Base-by-base conservation (phyloP, 1,140 invertebrate genomes). In the Dendrolimus kikuchii region DNA sequence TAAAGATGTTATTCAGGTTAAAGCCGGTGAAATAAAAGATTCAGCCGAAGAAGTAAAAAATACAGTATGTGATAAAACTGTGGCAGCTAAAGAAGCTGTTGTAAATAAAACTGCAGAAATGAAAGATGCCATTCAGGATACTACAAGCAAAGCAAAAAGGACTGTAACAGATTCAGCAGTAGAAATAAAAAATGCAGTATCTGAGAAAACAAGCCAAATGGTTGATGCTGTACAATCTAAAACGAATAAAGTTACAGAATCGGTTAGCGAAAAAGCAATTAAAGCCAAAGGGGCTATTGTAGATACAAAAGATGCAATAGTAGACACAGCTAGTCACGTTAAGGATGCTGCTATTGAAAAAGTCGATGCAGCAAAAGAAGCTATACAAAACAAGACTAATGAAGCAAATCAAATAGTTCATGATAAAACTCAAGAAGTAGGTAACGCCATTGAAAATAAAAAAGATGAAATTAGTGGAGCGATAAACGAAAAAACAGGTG, bases 381-480 rank as follows among this genome's bases (percentile, higher is more conserved):
- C 55, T 44, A 23, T 80, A 38, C 45, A 57, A 6, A 53, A 71
- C 45, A 77, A 77, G 47, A 38, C 61, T 1, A 57, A 62, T 43
- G 62, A 70, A 64, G 62, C 59, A 9, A 63, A 60, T 23, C 47
- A 70, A 45, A 46, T 66, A 0, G n/a, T 83, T 39, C 53, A 68
- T 40, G 62, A 73, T 36, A 68, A 65, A 47, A 74, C 69, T 50
- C 39, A 59, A 8, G 64, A 49, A 43, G 49, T 74, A 9, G 66
- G 56, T 52, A 53, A 55, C 9, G 58, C 62, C 8, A 49, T 78
- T 50, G 46, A 58, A 43, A 68, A 61, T 40, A 77, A 74, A 51
- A 72, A 70, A 50, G 59, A 71, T 9, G 70, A 81, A 52, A 51
- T 76, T 38, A 55, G 59, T 46, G 58, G 74, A 8, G 48, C 60